Percentiles rank a stretch among this genome's conserved stretches.
Evolutionary conservation across 2,797 vertebrate genomes (phyloP).

Genomic region (Galago senegalensis): DNA sequence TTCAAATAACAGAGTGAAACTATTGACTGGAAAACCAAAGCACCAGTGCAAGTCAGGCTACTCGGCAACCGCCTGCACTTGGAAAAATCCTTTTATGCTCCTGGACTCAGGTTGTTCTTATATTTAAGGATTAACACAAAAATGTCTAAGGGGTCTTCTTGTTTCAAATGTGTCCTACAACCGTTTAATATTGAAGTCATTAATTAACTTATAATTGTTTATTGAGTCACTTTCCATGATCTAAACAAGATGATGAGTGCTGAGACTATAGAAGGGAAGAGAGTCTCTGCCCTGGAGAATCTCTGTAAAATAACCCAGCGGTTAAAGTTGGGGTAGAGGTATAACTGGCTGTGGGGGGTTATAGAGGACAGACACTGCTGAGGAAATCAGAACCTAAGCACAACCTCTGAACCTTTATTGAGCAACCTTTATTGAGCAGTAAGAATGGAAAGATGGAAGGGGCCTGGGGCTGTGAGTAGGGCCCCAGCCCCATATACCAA

Average conservation of each 20-base stretch:
- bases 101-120: neutral
- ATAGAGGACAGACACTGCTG: neutral
- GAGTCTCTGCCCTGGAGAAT: neutral
- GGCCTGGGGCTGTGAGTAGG: too few species aligned
- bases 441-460: neutral
- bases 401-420: neutral
- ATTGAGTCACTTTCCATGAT: neutral
- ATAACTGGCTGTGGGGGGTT: neutral
- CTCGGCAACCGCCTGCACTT: neutral
- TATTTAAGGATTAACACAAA: neutral
- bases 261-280: neutral
- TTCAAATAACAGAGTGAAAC: neutral
- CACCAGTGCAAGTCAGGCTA: neutral
- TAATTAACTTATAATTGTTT: neutral
- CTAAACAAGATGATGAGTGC: neutral
- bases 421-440: neutral
- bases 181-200: neutral
- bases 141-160: neutral
- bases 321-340: neutral
- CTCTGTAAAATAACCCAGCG: neutral
- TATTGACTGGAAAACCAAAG: neutral
- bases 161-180: neutral
- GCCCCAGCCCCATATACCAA: too few species aligned
- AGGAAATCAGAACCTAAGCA: neutral
- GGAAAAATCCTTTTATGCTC: neutral